Evolutionary conservation across 1,140 invertebrate species (phyloP).

Genomic region (Limonius californicus): DNA sequence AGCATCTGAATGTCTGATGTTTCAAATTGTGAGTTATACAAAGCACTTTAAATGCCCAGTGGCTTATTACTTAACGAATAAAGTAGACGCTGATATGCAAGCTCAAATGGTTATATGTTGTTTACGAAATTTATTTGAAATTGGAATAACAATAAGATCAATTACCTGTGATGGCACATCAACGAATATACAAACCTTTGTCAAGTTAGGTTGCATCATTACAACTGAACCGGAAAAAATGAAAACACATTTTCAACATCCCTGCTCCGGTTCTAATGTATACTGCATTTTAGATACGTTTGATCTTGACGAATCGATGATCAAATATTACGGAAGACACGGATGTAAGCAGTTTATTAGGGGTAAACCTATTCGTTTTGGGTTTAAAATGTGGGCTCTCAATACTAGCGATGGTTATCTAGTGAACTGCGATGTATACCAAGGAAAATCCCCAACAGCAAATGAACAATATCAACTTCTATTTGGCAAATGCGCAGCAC

Average conservation of each 20-base stretch:
- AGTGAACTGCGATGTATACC: no score
- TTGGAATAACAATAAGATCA: slow-evolving; percentile 21
- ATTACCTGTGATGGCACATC: slow-evolving; percentile 32
- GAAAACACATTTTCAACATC: slow-evolving; percentile 1
- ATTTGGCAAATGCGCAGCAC: no score
- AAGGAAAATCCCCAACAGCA: no score
- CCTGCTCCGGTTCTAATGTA: background rate
- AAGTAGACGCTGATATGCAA: slow-evolving; percentile 9
- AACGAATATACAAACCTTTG: slow-evolving; percentile 19
- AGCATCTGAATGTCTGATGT: slow-evolving; percentile 26
- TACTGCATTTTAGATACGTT: slow-evolving; percentile 25
- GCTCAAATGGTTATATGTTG: background rate
- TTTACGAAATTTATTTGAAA: background rate
- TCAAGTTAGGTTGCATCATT: slow-evolving; percentile 27
- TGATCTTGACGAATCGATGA: no score
- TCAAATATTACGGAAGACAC: no score
- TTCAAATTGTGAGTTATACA: slow-evolving; percentile 30
- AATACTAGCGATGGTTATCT: no score
- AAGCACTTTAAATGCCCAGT: slow-evolving; percentile 28
- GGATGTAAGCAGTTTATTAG: no score
- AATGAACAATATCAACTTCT: no score
- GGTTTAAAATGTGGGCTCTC: no score
- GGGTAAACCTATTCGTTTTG: no score
- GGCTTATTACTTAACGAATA: slow-evolving; percentile 34
- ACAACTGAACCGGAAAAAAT: background rate